Conservation (phyloP, 2,797 vertebrate genomes). For the Bradypodion pumilum region DNA sequence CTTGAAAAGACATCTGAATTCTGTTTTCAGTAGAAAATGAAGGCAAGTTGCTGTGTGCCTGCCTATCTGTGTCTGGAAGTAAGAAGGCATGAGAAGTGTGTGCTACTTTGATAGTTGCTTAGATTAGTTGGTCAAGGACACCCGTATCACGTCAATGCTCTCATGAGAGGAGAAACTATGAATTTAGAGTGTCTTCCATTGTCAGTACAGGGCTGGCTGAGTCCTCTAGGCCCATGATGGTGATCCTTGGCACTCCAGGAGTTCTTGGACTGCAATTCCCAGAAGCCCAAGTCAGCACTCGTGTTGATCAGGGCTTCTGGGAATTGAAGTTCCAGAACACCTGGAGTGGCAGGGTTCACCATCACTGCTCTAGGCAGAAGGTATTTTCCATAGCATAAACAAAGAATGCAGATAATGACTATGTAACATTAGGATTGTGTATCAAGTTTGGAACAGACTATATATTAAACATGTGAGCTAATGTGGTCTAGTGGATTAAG, state of each 20-base stretch:
- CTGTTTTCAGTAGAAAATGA: neutral
- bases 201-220: neutral
- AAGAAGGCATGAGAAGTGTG: too few relatives aligned
- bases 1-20: neutral
- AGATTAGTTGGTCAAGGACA: neutral
- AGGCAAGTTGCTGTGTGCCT: neutral
- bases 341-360: too few relatives aligned
- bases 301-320: too few relatives aligned
- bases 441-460: neutral
- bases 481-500: too few relatives aligned
- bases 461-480: neutral
- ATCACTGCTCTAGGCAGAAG: too few relatives aligned
- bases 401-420: neutral
- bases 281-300: too few relatives aligned
- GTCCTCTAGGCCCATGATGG: too few relatives aligned
- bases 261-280: too few relatives aligned
- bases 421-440: neutral
- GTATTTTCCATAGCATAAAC: neutral
- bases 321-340: too few relatives aligned
- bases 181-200: neutral
- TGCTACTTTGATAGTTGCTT: neutral
- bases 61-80: too few relatives aligned
- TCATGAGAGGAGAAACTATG: neutral
- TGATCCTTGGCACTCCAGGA: too few relatives aligned
- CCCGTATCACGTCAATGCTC: neutral